Evolutionary conservation across 2,797 vertebrate species (phyloP).

Genomic region (Lacerta agilis): DNA sequence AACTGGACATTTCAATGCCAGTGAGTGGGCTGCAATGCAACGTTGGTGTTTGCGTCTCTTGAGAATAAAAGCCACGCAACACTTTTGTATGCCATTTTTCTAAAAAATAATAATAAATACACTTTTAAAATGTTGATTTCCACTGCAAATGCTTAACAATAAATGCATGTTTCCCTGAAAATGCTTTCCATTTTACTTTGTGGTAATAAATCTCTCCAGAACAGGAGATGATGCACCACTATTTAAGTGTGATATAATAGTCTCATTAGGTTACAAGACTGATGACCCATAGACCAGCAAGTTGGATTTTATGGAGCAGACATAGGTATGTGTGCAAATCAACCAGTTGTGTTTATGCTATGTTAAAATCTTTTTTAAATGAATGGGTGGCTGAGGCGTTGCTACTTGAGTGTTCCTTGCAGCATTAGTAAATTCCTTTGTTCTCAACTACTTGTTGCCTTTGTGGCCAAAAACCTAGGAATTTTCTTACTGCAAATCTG

Average conservation of each 20-base stretch:
- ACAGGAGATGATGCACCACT: background rate
- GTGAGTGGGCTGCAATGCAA: constrained; percentile 52
- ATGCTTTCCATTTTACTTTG: constrained; percentile 73
- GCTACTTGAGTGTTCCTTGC: background rate
- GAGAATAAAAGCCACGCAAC: constrained; percentile 76
- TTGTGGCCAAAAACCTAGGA: too few relatives aligned
- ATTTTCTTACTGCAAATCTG: background rate
- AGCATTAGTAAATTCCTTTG: background rate
- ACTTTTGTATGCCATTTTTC: constrained; percentile 81
- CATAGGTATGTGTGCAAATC: background rate
- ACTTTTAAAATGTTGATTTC: constrained; percentile 81
- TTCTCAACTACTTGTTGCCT: background rate
- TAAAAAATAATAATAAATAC: constrained; percentile 74
- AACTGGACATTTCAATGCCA: constrained; percentile 66
- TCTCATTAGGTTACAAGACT: background rate
- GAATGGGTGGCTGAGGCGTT: background rate
- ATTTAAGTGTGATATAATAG: background rate
- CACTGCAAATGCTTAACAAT: constrained; percentile 81
- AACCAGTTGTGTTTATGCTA: background rate
- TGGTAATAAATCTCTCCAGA: constrained; percentile 34
- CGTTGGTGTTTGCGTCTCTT: constrained; percentile 70
- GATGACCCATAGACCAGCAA: too few relatives aligned
- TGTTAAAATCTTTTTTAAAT: background rate
- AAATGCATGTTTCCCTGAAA: constrained; percentile 80
- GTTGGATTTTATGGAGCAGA: background rate